Conservation (phyloP, 2,797 vertebrate genomes). For the Onychomys arenicola region DNA sequence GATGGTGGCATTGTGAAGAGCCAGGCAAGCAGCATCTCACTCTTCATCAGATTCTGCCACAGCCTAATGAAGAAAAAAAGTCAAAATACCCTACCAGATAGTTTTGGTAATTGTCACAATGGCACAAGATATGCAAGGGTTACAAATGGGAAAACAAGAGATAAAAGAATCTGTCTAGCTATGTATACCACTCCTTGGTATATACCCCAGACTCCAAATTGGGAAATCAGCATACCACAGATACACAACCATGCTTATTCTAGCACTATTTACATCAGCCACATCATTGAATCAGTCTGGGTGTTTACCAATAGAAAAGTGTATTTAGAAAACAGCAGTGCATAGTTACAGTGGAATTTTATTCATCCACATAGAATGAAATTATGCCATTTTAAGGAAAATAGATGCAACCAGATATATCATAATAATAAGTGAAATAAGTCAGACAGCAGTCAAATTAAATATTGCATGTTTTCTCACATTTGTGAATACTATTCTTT, state of each 20-base stretch:
- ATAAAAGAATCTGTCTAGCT: slow-evolving; percentile 44
- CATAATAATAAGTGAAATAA: background rate
- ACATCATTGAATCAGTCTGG: background rate
- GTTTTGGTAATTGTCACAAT: slow-evolving; percentile 68
- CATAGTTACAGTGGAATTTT: background rate
- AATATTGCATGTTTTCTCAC: background rate
- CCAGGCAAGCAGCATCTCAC: background rate
- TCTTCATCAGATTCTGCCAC: slow-evolving; percentile 54
- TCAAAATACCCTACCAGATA: slow-evolving; percentile 64
- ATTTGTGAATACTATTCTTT: background rate
- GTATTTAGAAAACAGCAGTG: background rate
- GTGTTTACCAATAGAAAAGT: background rate
- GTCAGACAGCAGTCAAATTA: background rate
- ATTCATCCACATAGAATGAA: background rate
- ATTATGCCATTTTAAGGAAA: background rate
- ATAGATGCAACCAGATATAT: background rate
- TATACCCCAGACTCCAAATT: background rate
- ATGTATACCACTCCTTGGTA: background rate
- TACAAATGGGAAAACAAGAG: slow-evolving; percentile 71
- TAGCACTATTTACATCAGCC: background rate
- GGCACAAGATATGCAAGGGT: slow-evolving; percentile 37
- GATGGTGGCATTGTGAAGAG: slow-evolving; percentile 25
- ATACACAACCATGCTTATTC: background rate
- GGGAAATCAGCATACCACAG: background rate
- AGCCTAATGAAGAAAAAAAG: slow-evolving; percentile 54